Base-by-base conservation (phyloP, 1,140 invertebrate species). In the Neodiprion virginianus region DNA sequence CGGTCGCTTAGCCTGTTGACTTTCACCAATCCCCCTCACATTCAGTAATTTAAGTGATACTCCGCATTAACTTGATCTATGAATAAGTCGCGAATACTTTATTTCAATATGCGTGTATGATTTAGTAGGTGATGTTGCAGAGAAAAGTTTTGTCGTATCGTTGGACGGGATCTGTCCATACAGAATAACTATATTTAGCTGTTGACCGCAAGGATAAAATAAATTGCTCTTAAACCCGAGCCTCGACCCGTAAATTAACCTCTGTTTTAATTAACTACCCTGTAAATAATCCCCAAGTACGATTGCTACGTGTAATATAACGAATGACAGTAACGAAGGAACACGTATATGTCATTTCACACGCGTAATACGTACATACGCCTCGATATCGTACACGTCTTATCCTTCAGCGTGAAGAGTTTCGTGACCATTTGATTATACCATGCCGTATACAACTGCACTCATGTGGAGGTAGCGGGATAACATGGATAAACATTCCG, bases 261-360 rank as follows among this genome's bases (percentile, higher is more conserved):
- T 78, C 75, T 53, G 78, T 79, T 82, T 80, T 80, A 82, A 82
- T 82, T 82, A 80, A 82, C 80, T 80, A 81, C 77, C 79, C 74
- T 21, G 72, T 74, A 48, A 71, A 72, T 65, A 71, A 28, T 8
- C 68, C 14, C 23, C 70, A 11, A 40, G 28, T 40, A 40, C 28
- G 2, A 40, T 40, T 40, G 28, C 28, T 3, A 40, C 28, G 28
- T 40, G 28, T 40, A 40, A 40, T 40, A 40, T 40, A 40, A 40
- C 28, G 28, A 40, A 40, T 40, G 28, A 40, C 28, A 5, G 28
- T 40, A 40, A 40, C 28, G 28, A 5, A 40, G 28, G 28, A 40
- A 40, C 48, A 47, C 71, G 71, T 66, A 61, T 23, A 67, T 11
- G 49, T 5, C 53, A 14, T 8, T 72, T n/a, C 23, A 14, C 28